Evolutionary conservation across 1,140 invertebrate species (phyloP), one percentile per base, ranked within the genome.

Genomic region (Elysia chlorotica): DNA sequence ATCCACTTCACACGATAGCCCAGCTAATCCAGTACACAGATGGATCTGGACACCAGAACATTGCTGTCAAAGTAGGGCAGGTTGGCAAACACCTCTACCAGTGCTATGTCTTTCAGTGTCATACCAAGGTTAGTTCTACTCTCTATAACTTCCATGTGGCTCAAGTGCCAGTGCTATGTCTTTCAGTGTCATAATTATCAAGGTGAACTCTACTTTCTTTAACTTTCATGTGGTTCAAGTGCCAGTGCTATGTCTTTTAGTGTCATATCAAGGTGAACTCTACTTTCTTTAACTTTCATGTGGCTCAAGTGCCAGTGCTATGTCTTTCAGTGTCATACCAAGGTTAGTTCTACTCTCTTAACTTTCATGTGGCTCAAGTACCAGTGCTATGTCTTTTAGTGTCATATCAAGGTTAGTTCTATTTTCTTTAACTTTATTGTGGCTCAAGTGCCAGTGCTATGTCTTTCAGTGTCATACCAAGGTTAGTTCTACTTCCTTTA

Each of bases 51-150:
- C 76, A 80, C 62, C 78, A 79, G 31, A 83, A 86, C 68, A 79
- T 86, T 72, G 83, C 79, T n/a, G 69, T 86, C 21, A 86, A 85
- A 71, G 83, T 81, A 28, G 83, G 84, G 21, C 81, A 80, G 72
- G 78, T 80, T 23, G 78, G 77, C n/a, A 82, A 79, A 61, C 61
- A 72, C 5, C 65, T 77, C n/a, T 83, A 77, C 76, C 79, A 81
- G 66, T 83, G 82, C 63, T 85, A 82, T 71, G 73, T 86, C 36
- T 86, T 83, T 67, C 83, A 86, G 72, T 84, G 84, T 65, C 71
- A 79, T 57, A 76, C 71, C 56, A 82, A 84, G 79, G 83, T 83
- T 75, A 76, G 41, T 73, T 0, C 0, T 1, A 1, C 10, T 10
- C 10, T 10, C 10, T 48, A 48, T 48, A 10, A n/a, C 41, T 14